Percentiles rank a stretch among this genome's conserved stretches.
Conservation (phyloP, 1,140 invertebrate species). For the Mylabris phalerata region DNA sequence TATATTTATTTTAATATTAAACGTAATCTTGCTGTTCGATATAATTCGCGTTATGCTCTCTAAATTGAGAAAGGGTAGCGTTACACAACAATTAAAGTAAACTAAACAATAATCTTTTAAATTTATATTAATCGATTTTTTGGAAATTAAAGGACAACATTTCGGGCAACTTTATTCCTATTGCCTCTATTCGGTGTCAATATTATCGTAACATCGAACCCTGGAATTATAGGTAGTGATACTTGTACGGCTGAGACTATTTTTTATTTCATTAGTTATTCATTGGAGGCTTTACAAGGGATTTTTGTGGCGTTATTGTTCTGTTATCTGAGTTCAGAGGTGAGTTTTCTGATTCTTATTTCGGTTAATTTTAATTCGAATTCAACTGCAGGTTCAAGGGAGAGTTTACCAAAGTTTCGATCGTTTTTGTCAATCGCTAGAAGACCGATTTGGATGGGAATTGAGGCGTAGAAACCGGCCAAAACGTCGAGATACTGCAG, state of each 20-base stretch:
- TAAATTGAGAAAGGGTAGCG: conserved; percentile 46
- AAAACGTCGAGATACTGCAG: neutral
- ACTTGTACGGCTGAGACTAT: conserved; percentile 47
- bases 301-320: conserved; percentile 50
- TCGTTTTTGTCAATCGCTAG: neutral
- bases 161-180: conserved; percentile 32
- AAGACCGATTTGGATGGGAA: neutral
- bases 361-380: neutral
- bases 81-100: conserved; percentile 41
- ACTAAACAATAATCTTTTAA: neutral
- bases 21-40: conserved; percentile 46
- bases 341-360: conserved; percentile 30
- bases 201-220: conserved; percentile 30
- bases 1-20: conserved; percentile 46
- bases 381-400: neutral
- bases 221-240: conserved; percentile 28
- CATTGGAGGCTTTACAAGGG: conserved; percentile 51
- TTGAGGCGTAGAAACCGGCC: neutral
- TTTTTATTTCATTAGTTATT: conserved; percentile 49
- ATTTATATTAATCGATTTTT: conserved; percentile 5
- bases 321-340: conserved; percentile 55
- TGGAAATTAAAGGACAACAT: conserved; percentile 25
- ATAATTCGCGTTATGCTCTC: conserved; percentile 48
- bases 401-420: neutral
- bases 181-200: conserved; percentile 37